Conservation (phyloP, 2,888 invertebrate species). For the Drosophila tripunctata region DNA sequence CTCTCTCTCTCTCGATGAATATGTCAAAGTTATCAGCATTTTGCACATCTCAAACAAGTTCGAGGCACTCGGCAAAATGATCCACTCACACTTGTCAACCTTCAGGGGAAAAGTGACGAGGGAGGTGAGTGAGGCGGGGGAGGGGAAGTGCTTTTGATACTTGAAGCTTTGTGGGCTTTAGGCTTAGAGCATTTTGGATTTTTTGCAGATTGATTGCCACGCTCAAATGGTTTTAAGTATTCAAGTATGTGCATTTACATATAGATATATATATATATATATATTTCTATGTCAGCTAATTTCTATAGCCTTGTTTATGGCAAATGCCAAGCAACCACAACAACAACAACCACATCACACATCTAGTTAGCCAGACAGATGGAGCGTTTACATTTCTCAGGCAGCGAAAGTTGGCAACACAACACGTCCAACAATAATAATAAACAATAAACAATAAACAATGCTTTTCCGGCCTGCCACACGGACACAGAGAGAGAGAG, state of each 20-base stretch:
- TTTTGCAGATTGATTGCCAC: slow-evolving; percentile 47
- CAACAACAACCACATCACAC: neutral
- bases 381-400: slow-evolving; percentile 68
- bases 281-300: slow-evolving; percentile 57
- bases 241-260: too few relatives aligned
- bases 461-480: slow-evolving; percentile 72
- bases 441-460: slow-evolving; percentile 52
- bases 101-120: slow-evolving; percentile 10
- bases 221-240: slow-evolving; percentile 39
- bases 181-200: slow-evolving; percentile 35
- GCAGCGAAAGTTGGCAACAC: slow-evolving; percentile 73
- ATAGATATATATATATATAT: too few relatives aligned
- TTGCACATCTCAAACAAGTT: slow-evolving; percentile 54
- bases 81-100: slow-evolving; percentile 53
- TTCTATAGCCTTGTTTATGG: slow-evolving; percentile 60
- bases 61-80: slow-evolving; percentile 35
- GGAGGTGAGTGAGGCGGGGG: neutral
- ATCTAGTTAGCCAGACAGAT: slow-evolving; percentile 4
- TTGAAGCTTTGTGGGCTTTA: slow-evolving; percentile 25
- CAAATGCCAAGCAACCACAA: slow-evolving; percentile 31
- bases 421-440: slow-evolving; percentile 33
- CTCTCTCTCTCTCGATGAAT: slow-evolving; percentile 49
- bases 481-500: too few relatives aligned
- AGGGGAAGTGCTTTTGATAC: neutral
- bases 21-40: slow-evolving; percentile 58